Evolutionary conservation across 2,113 vertebrate genomes (phyloP), one percentile per base, ranked within the genome.

Genomic region (Semicossyphus pulcher): DNA sequence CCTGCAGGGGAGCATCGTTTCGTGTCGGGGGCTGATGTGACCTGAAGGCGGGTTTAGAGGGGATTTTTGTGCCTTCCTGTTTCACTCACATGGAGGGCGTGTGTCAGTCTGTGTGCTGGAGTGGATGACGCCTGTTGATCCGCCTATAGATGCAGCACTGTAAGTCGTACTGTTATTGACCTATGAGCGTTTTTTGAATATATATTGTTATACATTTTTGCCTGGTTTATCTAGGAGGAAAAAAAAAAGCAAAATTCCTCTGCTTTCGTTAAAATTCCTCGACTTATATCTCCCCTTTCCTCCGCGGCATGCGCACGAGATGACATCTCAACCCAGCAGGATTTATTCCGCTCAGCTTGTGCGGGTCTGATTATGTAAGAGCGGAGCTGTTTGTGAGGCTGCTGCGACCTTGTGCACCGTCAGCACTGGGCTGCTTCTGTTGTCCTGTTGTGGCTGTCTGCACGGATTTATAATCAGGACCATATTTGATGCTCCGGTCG

Each of bases 51-150:
- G 41, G 34, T 31, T 63, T 3, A 29, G 11, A 26, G 44, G 54
- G 23, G 51, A 3, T 4, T 11, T 39, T 36, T n/a, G n/a, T n/a
- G n/a, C n/a, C 54, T n/a, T 8, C 2, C 18, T 37, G 10, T 41
- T 51, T 66, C 18, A 16, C 42, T 65, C 52, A 65, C 61, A 51
- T 62, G 75, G 65, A 71, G 25, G 2, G 34, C 12, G 34, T 37
- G 62, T 62, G 52, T 39, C 15, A 4, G 28, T 47, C 41, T 29
- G 51, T 48, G 67, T 31, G 2, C 36, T n/a, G 58, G 61, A 54
- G 44, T 74, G 80, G 73, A 76, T 79, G 85, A 84, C 37, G 77
- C 90, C 89, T 88, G 81, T 87, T 91, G 89, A 86, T 77, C 45
- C 1, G 41, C 59, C 21, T 28, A 5, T 72, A 49, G 54, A 88